Conservation (phyloP, 2,797 vertebrate species). For the Anomalospiza imberbis region DNA sequence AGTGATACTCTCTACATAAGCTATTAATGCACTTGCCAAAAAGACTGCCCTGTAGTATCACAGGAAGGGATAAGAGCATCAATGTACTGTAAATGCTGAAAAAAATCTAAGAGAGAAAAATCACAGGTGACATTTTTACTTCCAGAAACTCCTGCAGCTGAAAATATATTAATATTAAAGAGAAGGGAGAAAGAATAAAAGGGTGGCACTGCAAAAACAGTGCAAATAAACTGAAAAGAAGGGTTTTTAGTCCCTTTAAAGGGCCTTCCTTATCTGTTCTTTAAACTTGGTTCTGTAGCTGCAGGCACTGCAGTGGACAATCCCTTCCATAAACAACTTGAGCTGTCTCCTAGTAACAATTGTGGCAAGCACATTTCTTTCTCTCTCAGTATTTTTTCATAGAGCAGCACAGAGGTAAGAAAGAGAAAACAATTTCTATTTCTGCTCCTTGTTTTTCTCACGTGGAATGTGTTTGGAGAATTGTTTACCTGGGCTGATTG, state of each 20-base stretch:
- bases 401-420: no score
- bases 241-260: neutral
- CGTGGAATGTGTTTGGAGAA: no score
- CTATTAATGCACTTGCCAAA: neutral
- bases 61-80: neutral
- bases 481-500: no score
- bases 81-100: neutral
- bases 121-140: neutral
- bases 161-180: neutral
- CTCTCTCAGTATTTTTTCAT: no score
- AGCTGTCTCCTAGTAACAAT: neutral
- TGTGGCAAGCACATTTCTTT: no score
- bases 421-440: no score
- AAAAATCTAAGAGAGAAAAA: neutral
- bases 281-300: neutral
- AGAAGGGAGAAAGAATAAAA: neutral
- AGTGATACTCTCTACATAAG: neutral
- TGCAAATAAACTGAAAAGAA: neutral
- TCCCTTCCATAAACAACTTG: neutral
- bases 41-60: neutral
- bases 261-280: neutral
- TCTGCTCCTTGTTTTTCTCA: no score
- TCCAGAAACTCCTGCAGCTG: neutral
- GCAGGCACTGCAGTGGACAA: neutral
- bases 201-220: neutral